Conservation (phyloP, 2,113 vertebrate species). For the Lota lota region DNA sequence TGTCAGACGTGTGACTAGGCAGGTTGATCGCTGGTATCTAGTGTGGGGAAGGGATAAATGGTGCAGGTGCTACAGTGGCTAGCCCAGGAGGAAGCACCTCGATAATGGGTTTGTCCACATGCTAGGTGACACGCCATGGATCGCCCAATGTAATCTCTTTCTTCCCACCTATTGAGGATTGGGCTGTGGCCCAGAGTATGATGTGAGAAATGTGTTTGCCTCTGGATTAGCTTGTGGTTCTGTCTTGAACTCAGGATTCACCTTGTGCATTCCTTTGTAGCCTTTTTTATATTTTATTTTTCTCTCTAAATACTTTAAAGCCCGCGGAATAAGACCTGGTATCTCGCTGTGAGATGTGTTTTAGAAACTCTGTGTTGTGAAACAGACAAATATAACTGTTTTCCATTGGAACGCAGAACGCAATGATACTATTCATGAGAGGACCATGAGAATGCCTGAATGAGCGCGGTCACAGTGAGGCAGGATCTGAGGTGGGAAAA, state of each 20-base stretch:
- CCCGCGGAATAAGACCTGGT: too few relatives aligned
- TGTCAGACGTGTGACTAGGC: neutral
- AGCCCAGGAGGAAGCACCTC: slow-evolving; percentile 18
- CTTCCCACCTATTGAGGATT: slow-evolving; percentile 38
- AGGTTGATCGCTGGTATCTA: slow-evolving; percentile 11
- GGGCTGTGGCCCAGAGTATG: slow-evolving; percentile 42
- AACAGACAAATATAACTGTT: too few relatives aligned
- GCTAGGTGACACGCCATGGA: slow-evolving; percentile 1
- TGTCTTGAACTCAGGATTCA: slow-evolving; percentile 35
- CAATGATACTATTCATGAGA: too few relatives aligned
- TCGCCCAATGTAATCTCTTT: slow-evolving; percentile 15
- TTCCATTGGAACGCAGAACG: too few relatives aligned
- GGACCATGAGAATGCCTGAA: too few relatives aligned
- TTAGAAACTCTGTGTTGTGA: too few relatives aligned
- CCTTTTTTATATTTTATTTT: slow-evolving; percentile 17
- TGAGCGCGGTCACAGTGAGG: too few relatives aligned
- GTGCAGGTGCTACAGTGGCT: slow-evolving; percentile 19
- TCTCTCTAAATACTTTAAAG: too few relatives aligned
- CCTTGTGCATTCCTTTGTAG: slow-evolving; percentile 35
- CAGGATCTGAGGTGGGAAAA: too few relatives aligned
- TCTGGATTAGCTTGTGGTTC: slow-evolving; percentile 42
- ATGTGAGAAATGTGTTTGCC: slow-evolving; percentile 43
- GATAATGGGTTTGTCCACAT: too few relatives aligned
- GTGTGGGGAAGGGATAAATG: slow-evolving; percentile 16
- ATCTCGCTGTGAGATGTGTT: too few relatives aligned